Evolutionary conservation across 2,888 invertebrate genomes (phyloP).

Genomic region (Automeris io): DNA sequence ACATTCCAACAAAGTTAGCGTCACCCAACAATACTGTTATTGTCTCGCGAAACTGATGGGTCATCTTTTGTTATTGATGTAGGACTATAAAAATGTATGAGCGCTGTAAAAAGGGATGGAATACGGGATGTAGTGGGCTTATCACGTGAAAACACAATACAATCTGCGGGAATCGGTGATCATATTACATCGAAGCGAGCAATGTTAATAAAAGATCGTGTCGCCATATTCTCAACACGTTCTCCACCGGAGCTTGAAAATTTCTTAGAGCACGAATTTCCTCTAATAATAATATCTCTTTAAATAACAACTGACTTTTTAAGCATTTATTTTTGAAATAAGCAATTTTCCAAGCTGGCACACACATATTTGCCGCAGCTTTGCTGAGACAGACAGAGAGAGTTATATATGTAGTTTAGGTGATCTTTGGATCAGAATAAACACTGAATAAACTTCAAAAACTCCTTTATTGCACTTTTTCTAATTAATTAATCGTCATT

Average conservation of each 20-base stretch:
- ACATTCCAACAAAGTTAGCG: conserved; percentile 1
- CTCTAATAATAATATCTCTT: too few relatives aligned
- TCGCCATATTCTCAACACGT: not conserved
- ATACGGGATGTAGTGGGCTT: conserved; percentile 2
- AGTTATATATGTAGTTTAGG: too few relatives aligned
- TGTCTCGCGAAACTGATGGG: conserved; percentile 13
- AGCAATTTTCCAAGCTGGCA: too few relatives aligned
- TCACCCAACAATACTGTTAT: conserved; percentile 5
- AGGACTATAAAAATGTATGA: conserved; percentile 19
- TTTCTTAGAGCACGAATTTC: too few relatives aligned
- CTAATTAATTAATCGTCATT: too few relatives aligned
- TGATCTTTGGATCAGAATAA: too few relatives aligned
- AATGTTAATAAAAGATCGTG: not conserved
- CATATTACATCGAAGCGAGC: not conserved
- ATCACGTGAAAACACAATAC: conserved; percentile 2
- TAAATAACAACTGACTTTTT: too few relatives aligned
- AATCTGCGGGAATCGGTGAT: not conserved
- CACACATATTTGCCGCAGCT: too few relatives aligned
- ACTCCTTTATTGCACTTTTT: too few relatives aligned
- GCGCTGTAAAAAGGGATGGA: conserved; percentile 1
- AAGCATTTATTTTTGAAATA: too few relatives aligned
- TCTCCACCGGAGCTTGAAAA: not conserved
- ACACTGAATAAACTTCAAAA: too few relatives aligned
- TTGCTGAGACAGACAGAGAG: too few relatives aligned
- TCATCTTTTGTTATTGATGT: conserved; percentile 20